Base-by-base conservation (phyloP, 2,797 vertebrate genomes). In the Enteromius viviparus region DNA sequence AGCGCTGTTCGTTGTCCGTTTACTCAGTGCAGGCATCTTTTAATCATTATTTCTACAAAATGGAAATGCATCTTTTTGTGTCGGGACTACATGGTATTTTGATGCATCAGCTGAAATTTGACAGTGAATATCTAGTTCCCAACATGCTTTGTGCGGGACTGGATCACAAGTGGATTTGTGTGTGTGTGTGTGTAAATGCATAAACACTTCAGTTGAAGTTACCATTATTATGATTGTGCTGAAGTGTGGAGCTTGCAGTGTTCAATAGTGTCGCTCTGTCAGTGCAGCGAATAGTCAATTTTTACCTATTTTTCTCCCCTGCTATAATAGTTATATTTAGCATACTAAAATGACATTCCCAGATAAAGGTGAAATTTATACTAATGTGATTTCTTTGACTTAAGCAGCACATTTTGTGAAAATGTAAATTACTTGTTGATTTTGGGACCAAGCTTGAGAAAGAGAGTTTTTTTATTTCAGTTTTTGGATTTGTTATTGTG, bases 41-140 rank as follows among this genome's bases (percentile, higher is more conserved):
- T 87, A 90, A 88, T 89, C 87, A 89, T 83, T 75, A 90, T 87
- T 85, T 89, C 82, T 86, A 83, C 84, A 86, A 90, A 88, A 85
- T 87, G 65, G 17, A 40, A 68, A n/a, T 68, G 2, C 3, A 34
- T 64, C 3, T 26, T n/a, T 66, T 37, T 37, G 45, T 49, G 23
- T 49, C 19, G 15, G 26, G 10, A 42, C 34, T 42, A 8, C 72
- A 75, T 37, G 8, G 11, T 75, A 55, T 75, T 75, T 75, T 75
- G 3, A 55, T 40, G 19, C 51, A 15, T 75, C 0, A 75, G 14
- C 19, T 53, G 6, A 55, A 55, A 53, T 19, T 14, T 29, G 49
- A 53, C 32, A 37, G 72, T 37, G 3, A 3, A 55, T 23, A 23
- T 37, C 72, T 75, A 75, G 51, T 55, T 53, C 19, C 17, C 3